phyloP scores from a whole-genome alignment of 2,888 invertebrate species.

The Xanthorhoe spadicearia region DNA sequence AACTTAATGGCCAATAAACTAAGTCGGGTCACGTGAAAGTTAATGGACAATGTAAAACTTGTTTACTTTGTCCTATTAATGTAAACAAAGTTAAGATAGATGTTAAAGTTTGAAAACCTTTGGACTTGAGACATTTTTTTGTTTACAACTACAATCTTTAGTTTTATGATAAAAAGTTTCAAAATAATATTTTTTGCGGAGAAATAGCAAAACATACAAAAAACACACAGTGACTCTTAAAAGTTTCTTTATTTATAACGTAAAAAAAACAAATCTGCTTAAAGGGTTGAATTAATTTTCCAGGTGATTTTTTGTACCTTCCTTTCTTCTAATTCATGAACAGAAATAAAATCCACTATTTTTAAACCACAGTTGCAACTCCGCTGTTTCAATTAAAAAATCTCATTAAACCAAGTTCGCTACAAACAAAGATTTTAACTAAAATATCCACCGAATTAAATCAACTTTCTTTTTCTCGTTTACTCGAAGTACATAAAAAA shows the following conservation, averaged over 20 bases:
- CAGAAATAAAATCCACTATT: neutral
- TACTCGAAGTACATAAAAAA: constrained; percentile 22
- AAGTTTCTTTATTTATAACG: too few relatives aligned
- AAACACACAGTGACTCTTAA: too few relatives aligned
- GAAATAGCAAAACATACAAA: too few relatives aligned
- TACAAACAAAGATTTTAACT: constrained; percentile 33
- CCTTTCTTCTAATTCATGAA: neutral
- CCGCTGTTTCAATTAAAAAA: constrained; percentile 11
- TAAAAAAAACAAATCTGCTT: too few relatives aligned
- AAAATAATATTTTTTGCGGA: too few relatives aligned
- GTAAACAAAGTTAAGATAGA: neutral
- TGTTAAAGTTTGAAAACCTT: neutral
- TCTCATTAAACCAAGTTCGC: constrained; percentile 13
- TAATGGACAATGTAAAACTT: constrained; percentile 32
- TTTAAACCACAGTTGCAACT: neutral
- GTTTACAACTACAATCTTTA: too few relatives aligned
- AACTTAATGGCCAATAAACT: constrained; percentile 48
- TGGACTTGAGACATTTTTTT: neutral
- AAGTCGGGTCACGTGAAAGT: constrained; percentile 44
- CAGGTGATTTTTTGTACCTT: too few relatives aligned
- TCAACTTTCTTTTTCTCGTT: constrained; percentile 34
- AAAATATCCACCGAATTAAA: constrained; percentile 36
- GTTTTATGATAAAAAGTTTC: too few relatives aligned
- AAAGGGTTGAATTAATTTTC: too few relatives aligned
- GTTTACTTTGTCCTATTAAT: neutral